Conservation (phyloP, 1,140 invertebrate genomes). For the Macrocentrus cingulum region DNA sequence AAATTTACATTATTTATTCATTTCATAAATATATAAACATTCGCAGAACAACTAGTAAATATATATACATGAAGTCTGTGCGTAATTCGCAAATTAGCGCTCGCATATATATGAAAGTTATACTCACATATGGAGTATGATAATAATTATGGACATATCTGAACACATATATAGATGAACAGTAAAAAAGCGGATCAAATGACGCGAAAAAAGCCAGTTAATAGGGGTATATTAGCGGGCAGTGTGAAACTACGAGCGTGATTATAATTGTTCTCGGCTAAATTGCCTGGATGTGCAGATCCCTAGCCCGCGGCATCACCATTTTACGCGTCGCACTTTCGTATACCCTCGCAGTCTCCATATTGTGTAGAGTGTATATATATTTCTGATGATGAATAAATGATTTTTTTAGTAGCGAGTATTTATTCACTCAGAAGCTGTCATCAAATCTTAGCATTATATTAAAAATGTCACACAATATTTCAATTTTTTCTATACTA, state of each 20-base stretch:
- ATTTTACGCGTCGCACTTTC: slow-evolving; percentile 3
- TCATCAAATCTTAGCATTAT: too few species aligned
- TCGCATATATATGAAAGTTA: too few species aligned
- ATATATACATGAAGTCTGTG: neutral
- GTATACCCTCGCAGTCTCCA: slow-evolving; percentile 4
- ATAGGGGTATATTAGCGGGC: slow-evolving; percentile 38
- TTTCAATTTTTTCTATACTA: too few species aligned
- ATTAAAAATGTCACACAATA: too few species aligned
- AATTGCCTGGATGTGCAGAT: slow-evolving; percentile 32
- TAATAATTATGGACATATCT: neutral
- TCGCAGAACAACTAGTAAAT: too few species aligned
- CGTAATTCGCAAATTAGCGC: neutral
- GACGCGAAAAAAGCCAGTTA: slow-evolving; percentile 41
- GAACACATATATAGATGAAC: neutral
- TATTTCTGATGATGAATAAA: slow-evolving; percentile 14
- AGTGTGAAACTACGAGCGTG: slow-evolving; percentile 34
- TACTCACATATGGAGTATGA: too few species aligned
- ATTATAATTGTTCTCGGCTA: slow-evolving; percentile 43
- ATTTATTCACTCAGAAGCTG: too few species aligned
- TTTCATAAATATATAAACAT: too few species aligned
- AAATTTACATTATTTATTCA: too few species aligned
- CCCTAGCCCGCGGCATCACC: neutral
- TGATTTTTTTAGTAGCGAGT: too few species aligned
- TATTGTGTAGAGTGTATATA: slow-evolving; percentile 3
- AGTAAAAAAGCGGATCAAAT: slow-evolving; percentile 27